phyloP scores from a whole-genome alignment of 2,113 vertebrate species.

The Hippocampus zosterae region DNA sequence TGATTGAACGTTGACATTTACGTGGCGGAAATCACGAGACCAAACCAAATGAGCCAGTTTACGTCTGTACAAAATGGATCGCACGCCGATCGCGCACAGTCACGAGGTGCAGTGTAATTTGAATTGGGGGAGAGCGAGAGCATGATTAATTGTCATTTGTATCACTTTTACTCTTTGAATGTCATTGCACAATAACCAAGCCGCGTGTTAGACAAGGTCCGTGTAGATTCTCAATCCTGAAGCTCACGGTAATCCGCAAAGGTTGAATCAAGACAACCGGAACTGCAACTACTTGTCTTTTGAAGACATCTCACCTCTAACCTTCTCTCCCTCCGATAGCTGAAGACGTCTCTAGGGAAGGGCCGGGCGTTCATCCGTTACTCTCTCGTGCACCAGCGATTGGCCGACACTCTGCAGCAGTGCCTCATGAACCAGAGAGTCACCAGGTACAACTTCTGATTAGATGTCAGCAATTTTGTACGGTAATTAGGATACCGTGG shows the following conservation, averaged over 20 bases:
- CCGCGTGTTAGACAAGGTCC: background rate
- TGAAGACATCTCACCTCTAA: background rate
- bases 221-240: background rate
- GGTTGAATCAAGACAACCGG: background rate
- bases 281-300: background rate
- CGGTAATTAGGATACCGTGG: background rate
- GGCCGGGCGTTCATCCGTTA: constrained; percentile 93
- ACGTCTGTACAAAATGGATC: too few relatives aligned
- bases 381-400: constrained; percentile 89
- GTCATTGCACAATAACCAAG: background rate
- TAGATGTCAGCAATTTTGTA: background rate
- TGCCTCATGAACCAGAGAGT: constrained; percentile 91
- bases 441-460: constrained; percentile 77
- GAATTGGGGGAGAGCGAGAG: background rate
- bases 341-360: constrained; percentile 92
- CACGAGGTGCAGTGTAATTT: background rate
- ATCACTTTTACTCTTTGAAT: background rate
- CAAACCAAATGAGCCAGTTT: background rate
- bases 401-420: constrained; percentile 93
- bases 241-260: background rate
- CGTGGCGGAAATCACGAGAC: background rate
- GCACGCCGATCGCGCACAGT: too few relatives aligned
- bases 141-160: background rate
- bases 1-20: background rate
- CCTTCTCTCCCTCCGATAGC: constrained; percentile 57